Evolutionary conservation across 2,113 vertebrate species (phyloP).

Genomic region (Mandrillus leucophaeus): DNA sequence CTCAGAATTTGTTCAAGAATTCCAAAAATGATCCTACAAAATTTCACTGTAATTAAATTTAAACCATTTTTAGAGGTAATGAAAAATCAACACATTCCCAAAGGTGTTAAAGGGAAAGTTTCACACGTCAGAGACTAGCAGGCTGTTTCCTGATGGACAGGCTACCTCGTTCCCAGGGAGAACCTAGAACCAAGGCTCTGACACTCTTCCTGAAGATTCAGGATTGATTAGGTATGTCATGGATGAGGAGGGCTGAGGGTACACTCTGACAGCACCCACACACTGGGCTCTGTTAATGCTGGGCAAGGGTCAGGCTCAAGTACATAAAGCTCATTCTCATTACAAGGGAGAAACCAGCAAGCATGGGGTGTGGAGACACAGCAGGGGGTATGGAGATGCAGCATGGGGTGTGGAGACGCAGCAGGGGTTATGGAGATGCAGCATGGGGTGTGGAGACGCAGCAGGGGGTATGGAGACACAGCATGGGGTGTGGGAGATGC

Average conservation of each 20-base stretch:
- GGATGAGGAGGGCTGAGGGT: accelerated
- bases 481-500: accelerated
- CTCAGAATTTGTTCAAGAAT: not conserved
- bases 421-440: accelerated
- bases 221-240: accelerated
- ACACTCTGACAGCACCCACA: accelerated
- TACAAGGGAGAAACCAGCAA: accelerated
- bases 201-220: accelerated
- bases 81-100: not conserved
- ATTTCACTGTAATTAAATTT: not conserved
- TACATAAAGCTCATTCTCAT: not conserved
- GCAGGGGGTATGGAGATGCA: not conserved
- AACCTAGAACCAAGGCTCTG: not conserved
- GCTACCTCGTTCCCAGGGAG: not conserved
- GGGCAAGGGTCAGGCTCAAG: not conserved
- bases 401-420: accelerated
- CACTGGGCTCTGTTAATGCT: accelerated
- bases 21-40: not conserved
- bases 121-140: not conserved
- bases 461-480: accelerated
- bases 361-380: accelerated
- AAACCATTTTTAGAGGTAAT: not conserved
- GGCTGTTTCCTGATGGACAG: not conserved
- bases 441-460: accelerated
- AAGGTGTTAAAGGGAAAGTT: constrained; percentile 28